Evolutionary conservation across 1,140 invertebrate genomes (phyloP).

Genomic region (Drosophila yakuba): DNA sequence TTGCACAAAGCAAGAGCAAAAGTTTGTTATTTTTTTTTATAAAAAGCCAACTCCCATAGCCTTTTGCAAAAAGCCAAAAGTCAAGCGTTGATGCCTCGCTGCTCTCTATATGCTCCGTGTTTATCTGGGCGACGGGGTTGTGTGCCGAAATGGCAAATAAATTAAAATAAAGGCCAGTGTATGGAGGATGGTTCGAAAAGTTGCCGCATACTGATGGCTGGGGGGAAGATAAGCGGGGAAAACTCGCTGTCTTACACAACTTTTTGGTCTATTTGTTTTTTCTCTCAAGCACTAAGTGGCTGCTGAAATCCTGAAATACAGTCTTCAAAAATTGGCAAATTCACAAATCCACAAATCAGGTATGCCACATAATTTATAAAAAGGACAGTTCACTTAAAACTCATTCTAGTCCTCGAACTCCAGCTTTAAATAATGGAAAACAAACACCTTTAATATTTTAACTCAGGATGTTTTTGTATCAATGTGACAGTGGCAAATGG

Average conservation of each 20-base stretch:
- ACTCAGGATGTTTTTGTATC: neutral
- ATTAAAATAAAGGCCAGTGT: constrained; percentile 74
- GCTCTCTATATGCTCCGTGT: constrained; percentile 4
- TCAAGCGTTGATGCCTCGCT: constrained; percentile 24
- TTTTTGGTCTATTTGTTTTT: constrained; percentile 18
- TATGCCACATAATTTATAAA: neutral
- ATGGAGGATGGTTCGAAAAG: constrained; percentile 53
- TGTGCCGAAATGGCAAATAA: constrained; percentile 62
- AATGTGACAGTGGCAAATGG: neutral
- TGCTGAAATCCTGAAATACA: constrained; percentile 1
- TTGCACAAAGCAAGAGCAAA: constrained; percentile 73
- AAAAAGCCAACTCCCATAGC: constrained; percentile 73
- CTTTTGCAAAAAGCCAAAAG: constrained; percentile 48
- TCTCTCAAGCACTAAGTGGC: constrained; percentile 1
- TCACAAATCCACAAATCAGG: neutral
- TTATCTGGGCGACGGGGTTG: constrained; percentile 21
- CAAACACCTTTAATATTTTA: neutral
- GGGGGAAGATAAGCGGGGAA: constrained; percentile 34
- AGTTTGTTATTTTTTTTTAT: constrained; percentile 70
- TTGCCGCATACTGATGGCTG: constrained; percentile 44
- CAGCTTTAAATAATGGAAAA: neutral
- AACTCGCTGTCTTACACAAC: constrained; percentile 30
- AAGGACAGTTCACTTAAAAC: neutral
- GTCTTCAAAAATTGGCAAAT: neutral
- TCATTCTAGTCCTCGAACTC: neutral